A percentile compares a stretch with the other conserved stretches of the same genome.
Conservation (phyloP, 2,888 invertebrate genomes). For the Eumacrocentrus americanus region DNA sequence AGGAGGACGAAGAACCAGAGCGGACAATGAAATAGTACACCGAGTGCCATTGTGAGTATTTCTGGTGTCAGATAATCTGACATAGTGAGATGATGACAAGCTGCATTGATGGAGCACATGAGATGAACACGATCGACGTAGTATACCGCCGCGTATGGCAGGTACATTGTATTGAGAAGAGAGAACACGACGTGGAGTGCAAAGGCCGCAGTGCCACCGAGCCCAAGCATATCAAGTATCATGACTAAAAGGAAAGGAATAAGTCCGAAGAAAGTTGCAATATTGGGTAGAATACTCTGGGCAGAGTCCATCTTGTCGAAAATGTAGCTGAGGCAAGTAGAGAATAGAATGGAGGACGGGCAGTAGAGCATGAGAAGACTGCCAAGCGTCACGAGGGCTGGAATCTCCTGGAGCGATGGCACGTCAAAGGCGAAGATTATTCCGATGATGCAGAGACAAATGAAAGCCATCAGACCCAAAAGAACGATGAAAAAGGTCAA, state of each 20-base stretch:
- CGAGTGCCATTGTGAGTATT: constrained; percentile 71
- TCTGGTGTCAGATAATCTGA: constrained; percentile 75
- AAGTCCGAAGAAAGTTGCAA: constrained; percentile 76
- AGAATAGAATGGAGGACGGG: constrained; percentile 77
- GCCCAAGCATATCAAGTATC: constrained; percentile 73
- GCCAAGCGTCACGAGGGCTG: constrained; percentile 73
- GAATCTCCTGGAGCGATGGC: constrained; percentile 72
- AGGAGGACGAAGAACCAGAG: constrained; percentile 70
- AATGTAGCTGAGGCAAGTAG: constrained; percentile 78
- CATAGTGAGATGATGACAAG: constrained; percentile 71
- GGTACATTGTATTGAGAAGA: constrained; percentile 78
- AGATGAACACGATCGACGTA: constrained; percentile 80
- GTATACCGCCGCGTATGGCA: constrained; percentile 82
- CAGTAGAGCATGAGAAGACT: constrained; percentile 73
- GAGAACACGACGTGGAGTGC: constrained; percentile 76
- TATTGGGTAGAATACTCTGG: constrained; percentile 78
- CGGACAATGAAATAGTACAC: constrained; percentile 73
- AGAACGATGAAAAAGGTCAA: constrained; percentile 77
- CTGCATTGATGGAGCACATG: constrained; percentile 72
- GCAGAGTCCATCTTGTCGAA: constrained; percentile 85
- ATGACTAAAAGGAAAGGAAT: constrained; percentile 78
- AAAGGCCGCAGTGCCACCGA: constrained; percentile 72
- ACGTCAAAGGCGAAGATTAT: constrained; percentile 73
- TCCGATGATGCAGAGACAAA: constrained; percentile 69
- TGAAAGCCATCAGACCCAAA: constrained; percentile 72